phyloP scores from a whole-genome alignment of 2,113 vertebrate genomes.

The Amphiprion ocellaris region DNA sequence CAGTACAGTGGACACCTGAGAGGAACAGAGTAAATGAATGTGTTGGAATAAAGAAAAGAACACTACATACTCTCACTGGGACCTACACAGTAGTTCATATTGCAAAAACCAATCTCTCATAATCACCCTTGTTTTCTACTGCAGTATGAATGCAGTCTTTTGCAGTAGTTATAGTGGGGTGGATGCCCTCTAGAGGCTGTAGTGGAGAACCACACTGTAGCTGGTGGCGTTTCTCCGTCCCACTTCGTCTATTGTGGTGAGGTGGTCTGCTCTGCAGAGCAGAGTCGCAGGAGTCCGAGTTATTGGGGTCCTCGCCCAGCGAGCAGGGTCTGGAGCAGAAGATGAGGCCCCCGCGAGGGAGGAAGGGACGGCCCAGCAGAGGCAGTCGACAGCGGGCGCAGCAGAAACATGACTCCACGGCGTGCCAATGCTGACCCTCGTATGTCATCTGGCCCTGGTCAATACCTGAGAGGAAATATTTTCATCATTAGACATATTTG shows the following conservation, averaged over 20 bases:
- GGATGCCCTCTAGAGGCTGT: slow-evolving; percentile 73
- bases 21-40: slow-evolving; percentile 19
- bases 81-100: neutral
- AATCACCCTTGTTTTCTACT: slow-evolving; percentile 75
- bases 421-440: slow-evolving; percentile 94
- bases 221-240: slow-evolving; percentile 54
- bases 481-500: slow-evolving; percentile 1
- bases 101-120: neutral
- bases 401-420: slow-evolving; percentile 90
- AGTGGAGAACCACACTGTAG: slow-evolving; percentile 71
- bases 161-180: neutral
- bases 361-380: slow-evolving; percentile 89
- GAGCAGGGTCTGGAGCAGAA: slow-evolving; percentile 93
- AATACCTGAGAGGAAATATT: slow-evolving; percentile 81
- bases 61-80: neutral
- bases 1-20: slow-evolving; percentile 74
- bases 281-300: slow-evolving; percentile 88
- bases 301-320: slow-evolving; percentile 85
- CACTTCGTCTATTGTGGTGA: slow-evolving; percentile 53
- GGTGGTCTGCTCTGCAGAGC: slow-evolving; percentile 79
- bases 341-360: slow-evolving; percentile 90
- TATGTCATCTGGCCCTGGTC: slow-evolving; percentile 95
- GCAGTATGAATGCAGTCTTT: slow-evolving; percentile 63
- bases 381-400: slow-evolving; percentile 88
- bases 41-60: neutral